Base-by-base conservation (phyloP, 2,797 vertebrate species). In the Chaunax sp. region DNA sequence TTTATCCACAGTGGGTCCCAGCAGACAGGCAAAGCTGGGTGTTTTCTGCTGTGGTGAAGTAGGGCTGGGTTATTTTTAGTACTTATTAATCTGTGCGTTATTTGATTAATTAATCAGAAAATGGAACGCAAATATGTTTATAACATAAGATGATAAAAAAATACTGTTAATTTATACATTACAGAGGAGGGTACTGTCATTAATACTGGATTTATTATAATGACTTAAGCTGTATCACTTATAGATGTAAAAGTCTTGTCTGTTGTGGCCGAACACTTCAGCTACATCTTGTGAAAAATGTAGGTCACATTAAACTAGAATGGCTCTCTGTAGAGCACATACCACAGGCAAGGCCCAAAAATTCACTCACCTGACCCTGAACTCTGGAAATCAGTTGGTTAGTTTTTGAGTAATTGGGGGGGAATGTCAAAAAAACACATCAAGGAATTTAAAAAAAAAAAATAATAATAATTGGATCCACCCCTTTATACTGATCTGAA, bases 1-100 rank as follows among this genome's bases (percentile, higher is more conserved):
- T 66, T 59, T 37, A 54, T 51, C 51, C 0, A 25, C 56, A 18
- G 60, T 18, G 11, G 49, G 46, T 61, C 40, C 28, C 9, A 25
- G 19, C 23, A 14, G 20, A 23, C 22, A 25, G 25, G 20, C 0
- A 16, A 30, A 11, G 14, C 46, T 38, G 53, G 40, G 19, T 33
- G 44, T 30, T 30, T 30, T 30, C 6, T 23, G 14, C 18, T 49
- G 43, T 6, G 26, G 9, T 3, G 35, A 33, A 43, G n/a, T 19
- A 18, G 8, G n/a, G 8, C 15, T 22, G 43, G n/a, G 22, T 46
- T 22, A 46, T 23, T 35, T 19, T 5, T 9, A 26, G n/a, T n/a
- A 28, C 3, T 19, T 8, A 47, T 11, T 46, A 2, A 44, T 23
- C 7, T 46, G 15, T 49, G 22, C 5, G n/a, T 37, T 44, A 9